Conservation (phyloP, 2,113 vertebrate species). For the Cynopterus brachyotis region DNA sequence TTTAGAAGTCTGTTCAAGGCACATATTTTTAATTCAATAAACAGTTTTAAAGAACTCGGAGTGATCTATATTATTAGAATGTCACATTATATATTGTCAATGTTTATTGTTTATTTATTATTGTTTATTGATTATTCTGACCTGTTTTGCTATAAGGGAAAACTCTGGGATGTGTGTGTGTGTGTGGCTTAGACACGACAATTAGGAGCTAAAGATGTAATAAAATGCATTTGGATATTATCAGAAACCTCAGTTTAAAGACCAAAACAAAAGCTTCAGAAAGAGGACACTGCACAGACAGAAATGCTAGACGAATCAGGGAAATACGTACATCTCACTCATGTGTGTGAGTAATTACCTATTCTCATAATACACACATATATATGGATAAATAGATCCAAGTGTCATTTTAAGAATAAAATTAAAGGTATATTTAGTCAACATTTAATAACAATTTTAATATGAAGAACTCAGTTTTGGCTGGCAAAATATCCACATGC, state of each 20-base stretch:
- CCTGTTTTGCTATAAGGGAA: not conserved
- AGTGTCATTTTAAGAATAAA: not conserved
- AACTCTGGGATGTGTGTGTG: too few relatives aligned
- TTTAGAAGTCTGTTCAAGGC: not conserved
- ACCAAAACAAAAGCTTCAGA: not conserved
- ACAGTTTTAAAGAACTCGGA: not conserved
- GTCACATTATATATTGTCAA: not conserved
- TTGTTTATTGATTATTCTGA: not conserved
- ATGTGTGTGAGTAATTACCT: not conserved
- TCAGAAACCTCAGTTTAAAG: not conserved
- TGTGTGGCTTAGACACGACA: not conserved
- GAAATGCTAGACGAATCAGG: not conserved
- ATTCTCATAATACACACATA: not conserved
- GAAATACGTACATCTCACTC: not conserved
- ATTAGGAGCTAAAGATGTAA: not conserved
- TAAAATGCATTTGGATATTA: not conserved
- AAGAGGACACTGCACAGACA: not conserved
- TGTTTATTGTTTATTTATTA: too few relatives aligned
- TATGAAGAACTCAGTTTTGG: not conserved
- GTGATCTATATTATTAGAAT: not conserved
- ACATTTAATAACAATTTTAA: not conserved
- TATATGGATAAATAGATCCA: not conserved
- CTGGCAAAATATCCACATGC: not conserved
- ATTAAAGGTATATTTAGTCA: not conserved
- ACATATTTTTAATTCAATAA: not conserved